Evolutionary conservation across 2,797 vertebrate species (phyloP).

Genomic region (Pelobates cultripes): DNA sequence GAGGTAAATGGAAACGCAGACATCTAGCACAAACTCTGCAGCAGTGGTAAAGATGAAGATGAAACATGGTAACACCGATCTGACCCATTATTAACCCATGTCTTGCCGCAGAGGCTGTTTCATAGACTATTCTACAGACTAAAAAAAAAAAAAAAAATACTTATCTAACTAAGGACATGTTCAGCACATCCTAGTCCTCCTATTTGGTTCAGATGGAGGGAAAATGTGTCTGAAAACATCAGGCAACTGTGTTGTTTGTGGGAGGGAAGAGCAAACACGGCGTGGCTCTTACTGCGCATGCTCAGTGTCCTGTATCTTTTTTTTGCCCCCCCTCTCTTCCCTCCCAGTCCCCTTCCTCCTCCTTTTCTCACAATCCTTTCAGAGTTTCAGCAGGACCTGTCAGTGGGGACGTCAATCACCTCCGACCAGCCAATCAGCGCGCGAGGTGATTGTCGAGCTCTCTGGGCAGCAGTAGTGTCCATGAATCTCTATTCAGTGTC

Average conservation of each 20-base stretch:
- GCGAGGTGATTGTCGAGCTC: constrained; percentile 86
- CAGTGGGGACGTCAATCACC: constrained; percentile 87
- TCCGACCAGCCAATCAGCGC: constrained; percentile 85
- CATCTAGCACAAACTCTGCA: too few species aligned
- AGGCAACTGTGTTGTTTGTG: neutral
- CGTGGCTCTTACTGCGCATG: constrained; percentile 76
- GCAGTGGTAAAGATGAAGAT: too few species aligned
- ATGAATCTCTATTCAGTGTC: constrained; percentile 90
- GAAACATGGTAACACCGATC: too few species aligned
- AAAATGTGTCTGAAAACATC: constrained; percentile 8
- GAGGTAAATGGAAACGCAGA: too few species aligned
- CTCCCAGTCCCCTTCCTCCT: too few species aligned
- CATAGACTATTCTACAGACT: too few species aligned
- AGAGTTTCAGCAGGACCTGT: constrained; percentile 82
- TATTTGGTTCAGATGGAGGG: constrained; percentile 4
- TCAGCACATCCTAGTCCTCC: constrained; percentile 1
- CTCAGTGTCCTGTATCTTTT: constrained; percentile 63
- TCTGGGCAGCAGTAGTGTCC: constrained; percentile 82
- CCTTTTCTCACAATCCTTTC: constrained; percentile 79
- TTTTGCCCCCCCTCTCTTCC: too few species aligned
- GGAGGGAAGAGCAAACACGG: neutral
- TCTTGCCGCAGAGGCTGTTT: too few species aligned
- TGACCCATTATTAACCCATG: too few species aligned
- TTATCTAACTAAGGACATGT: neutral
- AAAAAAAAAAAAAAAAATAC: too few species aligned